Evolutionary conservation across 2,113 vertebrate species (phyloP), one percentile per base, ranked within the genome.

Genomic region (Galemys pyrenaicus): DNA sequence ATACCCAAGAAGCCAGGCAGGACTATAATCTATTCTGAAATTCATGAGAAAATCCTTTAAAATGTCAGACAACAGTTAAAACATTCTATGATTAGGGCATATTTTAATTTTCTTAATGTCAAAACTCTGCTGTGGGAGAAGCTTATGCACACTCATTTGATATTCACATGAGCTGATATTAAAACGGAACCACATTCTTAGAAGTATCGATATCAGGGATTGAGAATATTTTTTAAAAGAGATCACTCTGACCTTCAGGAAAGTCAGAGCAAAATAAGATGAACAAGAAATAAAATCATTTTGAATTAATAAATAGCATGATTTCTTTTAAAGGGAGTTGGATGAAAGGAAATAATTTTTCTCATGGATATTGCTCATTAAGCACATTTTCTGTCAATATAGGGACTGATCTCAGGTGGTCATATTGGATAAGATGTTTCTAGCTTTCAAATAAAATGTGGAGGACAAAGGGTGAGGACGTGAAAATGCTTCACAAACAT

Each of bases 31-130:
- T 81, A 94, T 96, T 97, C 19, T 74, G 90, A 97, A 97, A 96
- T 94, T 95, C 91, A 97, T 92, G 64, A 94, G 89, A 96, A 96
- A 85, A 94, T 93, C 83, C 54, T 97, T 98, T 97, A 97, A 97
- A 97, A 97, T 96, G 92, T 97, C 97, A 98, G 94, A 97, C 74
- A 96, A 95, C 94, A 94, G 22, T 97, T 98, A 97, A 97, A 97
- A 97, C 83, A 11, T 85, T 96, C 64, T 80, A 96, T 97, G 92
- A 97, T 82, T 97, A 96, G 97, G 97, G 75, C 89, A 95, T 85
- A 96, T 97, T 97, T 97, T 97, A 96, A 91, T 98, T 98, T 98
- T 97, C 91, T 96, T 97, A 96, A 97, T 97, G 93, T 97, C 97
- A 97, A 93, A 97, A 92, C 79, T 97, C 83, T 96, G 95, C 80